Evolutionary conservation across 2,113 vertebrate genomes (phyloP).

Genomic region (Syngnathus typhle): DNA sequence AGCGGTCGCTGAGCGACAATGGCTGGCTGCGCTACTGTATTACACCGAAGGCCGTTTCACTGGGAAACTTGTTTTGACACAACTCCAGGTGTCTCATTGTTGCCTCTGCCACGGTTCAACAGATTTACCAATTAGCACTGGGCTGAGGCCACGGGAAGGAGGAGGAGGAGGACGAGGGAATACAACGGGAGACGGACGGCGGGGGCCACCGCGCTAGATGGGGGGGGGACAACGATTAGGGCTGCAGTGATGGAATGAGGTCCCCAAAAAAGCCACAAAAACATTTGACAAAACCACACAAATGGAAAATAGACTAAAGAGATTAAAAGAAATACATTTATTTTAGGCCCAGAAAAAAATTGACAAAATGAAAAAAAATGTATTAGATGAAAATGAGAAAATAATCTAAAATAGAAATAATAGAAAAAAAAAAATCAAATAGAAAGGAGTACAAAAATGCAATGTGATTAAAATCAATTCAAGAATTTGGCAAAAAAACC

Average conservation of each 20-base stretch:
- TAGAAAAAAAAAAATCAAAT: no score
- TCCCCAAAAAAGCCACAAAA: not conserved
- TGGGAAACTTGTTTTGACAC: conserved; percentile 80
- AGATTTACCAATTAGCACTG: conserved; percentile 79
- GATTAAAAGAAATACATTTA: not conserved
- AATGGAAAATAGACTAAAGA: not conserved
- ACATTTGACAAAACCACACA: not conserved
- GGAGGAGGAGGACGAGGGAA: conserved; percentile 25
- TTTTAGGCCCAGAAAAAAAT: no score
- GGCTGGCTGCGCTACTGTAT: conserved; percentile 48
- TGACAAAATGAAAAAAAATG: no score
- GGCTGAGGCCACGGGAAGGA: conserved; percentile 61
- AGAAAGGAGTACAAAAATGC: no score
- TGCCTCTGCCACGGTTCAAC: conserved; percentile 73
- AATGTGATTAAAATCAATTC: no score
- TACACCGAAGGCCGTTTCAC: conserved; percentile 69
- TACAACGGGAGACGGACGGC: conserved; percentile 9
- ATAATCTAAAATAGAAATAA: no score
- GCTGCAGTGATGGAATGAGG: conserved; percentile 64
- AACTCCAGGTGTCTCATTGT: conserved; percentile 83
- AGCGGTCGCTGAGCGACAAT: conserved; percentile 27
- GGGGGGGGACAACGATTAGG: conserved; percentile 26
- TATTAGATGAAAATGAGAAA: no score
- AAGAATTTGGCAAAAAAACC: no score
- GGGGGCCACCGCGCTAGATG: not conserved